These are phyloP conservation scores for Dicrurus megarhynchus DNA, from an alignment of 2,113 vertebrate genomes.

Conservation along the genomic window DNA sequence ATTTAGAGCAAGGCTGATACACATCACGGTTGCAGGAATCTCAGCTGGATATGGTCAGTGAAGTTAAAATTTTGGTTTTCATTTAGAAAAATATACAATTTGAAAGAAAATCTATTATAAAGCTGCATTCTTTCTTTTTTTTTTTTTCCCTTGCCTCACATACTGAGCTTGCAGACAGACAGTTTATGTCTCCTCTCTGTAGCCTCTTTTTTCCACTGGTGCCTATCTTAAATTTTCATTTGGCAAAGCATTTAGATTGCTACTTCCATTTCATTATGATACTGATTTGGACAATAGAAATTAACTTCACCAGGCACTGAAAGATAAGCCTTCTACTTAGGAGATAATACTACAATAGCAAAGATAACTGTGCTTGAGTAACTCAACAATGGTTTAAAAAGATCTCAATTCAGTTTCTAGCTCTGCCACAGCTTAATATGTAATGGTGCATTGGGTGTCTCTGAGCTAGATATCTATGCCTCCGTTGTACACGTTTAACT, in stretches of 20 bases:
- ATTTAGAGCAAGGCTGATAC: neutral
- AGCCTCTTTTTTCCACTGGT: neutral
- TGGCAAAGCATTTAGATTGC: neutral
- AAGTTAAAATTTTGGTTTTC: neutral
- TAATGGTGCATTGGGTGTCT: neutral
- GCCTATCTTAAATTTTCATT: neutral
- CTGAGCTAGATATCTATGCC: neutral
- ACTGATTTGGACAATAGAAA: neutral
- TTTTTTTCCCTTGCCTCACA: rapidly evolving
- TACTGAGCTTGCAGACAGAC: neutral
- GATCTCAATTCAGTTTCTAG: neutral
- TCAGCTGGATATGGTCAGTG: neutral
- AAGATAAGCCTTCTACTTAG: neutral
- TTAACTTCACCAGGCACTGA: neutral
- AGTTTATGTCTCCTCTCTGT: neutral
- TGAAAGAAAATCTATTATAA: neutral
- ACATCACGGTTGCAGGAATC: rapidly evolving
- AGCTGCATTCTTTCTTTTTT: neutral
- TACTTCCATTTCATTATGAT: neutral
- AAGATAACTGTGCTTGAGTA: neutral
- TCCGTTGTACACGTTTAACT: neutral
- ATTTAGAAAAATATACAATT: neutral
- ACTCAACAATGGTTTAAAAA: neutral
- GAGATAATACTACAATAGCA: neutral
- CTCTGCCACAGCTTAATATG: neutral